These are phyloP conservation scores for Parauchenoglanis ngamensis DNA, from an alignment of 2,797 vertebrate genomes.

Conservation along the genomic window DNA sequence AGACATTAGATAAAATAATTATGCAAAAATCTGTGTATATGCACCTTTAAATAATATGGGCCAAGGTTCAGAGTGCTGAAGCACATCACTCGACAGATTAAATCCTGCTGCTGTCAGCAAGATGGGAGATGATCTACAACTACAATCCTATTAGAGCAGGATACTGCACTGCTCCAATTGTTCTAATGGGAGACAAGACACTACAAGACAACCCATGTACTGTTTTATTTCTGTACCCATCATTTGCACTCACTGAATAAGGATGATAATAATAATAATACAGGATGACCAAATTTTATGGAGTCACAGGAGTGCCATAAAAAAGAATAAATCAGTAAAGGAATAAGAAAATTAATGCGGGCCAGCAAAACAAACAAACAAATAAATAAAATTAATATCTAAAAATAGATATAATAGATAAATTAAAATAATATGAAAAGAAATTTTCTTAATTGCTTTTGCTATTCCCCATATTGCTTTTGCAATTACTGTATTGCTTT, in stretches of 20 bases:
- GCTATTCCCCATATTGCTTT: too few relatives aligned
- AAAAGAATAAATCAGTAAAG: too few relatives aligned
- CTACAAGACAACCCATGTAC: background rate
- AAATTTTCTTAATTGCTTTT: too few relatives aligned
- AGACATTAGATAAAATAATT: background rate
- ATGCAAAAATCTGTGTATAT: background rate
- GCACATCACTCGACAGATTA: constrained; percentile 25
- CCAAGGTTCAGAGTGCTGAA: background rate
- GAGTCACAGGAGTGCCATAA: too few relatives aligned
- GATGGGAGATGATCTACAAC: constrained; percentile 28
- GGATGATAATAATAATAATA: background rate
- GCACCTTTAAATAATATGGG: background rate
- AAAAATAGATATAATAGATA: too few relatives aligned
- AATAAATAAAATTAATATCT: too few relatives aligned
- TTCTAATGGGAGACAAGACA: background rate
- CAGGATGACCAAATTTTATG: background rate
- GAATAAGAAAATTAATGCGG: too few relatives aligned
- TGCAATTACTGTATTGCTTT: too few relatives aligned
- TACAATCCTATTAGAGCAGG: constrained; percentile 37
- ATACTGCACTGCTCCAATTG: constrained; percentile 22
- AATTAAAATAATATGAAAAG: too few relatives aligned
- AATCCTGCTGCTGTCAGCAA: constrained; percentile 34
- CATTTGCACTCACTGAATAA: constrained; percentile 4
- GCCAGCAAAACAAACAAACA: too few relatives aligned
- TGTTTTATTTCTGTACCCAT: background rate